phyloP scores from a whole-genome alignment of 2,797 vertebrate genomes.

The Cebuella pygmaea region DNA sequence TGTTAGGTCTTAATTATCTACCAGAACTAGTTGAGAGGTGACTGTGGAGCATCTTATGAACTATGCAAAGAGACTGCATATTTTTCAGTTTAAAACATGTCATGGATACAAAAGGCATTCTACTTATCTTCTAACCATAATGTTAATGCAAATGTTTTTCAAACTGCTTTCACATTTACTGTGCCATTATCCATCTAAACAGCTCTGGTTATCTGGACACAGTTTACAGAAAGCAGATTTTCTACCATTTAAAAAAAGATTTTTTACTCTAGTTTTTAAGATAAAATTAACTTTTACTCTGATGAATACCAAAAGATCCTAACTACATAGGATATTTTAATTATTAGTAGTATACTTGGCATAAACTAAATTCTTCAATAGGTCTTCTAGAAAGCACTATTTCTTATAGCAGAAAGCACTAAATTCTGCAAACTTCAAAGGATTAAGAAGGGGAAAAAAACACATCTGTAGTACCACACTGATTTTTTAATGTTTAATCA shows the following conservation, averaged over 20 bases:
- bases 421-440: background rate
- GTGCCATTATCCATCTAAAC: background rate
- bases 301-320: background rate
- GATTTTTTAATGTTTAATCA: conserved; percentile 73
- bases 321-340: background rate
- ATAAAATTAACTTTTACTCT: conserved; percentile 25
- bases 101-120: background rate
- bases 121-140: background rate
- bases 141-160: background rate
- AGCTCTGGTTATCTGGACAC: background rate
- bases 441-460: conserved; percentile 46
- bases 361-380: background rate
- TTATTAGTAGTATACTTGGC: background rate
- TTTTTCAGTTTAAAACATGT: conserved; percentile 27
- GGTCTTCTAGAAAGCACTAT: background rate
- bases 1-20: background rate
- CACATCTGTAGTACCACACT: conserved; percentile 53
- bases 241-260: background rate
- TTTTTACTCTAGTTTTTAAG: background rate
- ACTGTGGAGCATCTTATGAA: background rate
- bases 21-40: background rate
- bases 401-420: background rate
- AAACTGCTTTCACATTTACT: background rate
- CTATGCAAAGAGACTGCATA: background rate
- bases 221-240: background rate